Evolutionary conservation across 2,888 invertebrate species (phyloP).

Genomic region (Nezara viridula): DNA sequence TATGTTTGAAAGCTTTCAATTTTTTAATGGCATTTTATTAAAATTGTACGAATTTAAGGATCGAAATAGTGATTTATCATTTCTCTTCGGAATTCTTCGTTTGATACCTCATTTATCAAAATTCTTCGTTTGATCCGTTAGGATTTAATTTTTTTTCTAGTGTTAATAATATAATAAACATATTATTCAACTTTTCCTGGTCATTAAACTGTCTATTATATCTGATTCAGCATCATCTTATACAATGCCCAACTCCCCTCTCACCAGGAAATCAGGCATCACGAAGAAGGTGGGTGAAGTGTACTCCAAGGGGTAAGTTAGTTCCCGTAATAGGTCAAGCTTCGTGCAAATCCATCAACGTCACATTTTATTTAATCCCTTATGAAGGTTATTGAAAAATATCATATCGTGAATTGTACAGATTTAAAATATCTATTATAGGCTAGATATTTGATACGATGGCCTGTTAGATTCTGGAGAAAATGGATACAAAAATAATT

Average conservation of each 20-base stretch:
- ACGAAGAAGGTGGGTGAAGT: background rate
- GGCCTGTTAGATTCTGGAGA: no score
- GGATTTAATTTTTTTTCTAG: no score
- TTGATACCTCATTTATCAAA: no score
- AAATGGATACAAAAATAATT: no score
- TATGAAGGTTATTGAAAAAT: background rate
- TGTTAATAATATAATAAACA: background rate
- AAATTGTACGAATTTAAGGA: no score
- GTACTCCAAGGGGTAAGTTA: background rate
- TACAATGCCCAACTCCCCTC: background rate
- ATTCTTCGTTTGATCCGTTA: no score
- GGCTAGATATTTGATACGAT: no score
- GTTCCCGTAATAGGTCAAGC: slow-evolving; percentile 15
- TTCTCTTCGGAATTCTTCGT: no score
- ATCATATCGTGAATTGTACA: background rate
- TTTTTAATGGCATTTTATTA: no score
- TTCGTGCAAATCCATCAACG: background rate
- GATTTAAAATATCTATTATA: no score
- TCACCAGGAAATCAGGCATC: slow-evolving; percentile 3
- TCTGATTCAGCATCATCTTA: slow-evolving; percentile 21
- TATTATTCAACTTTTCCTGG: background rate
- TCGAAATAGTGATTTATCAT: no score
- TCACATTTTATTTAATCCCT: background rate
- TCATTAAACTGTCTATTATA: background rate
- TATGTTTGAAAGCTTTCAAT: no score